Base-by-base conservation (phyloP, 2,888 invertebrate species). In the Nymphalis polychloros region DNA sequence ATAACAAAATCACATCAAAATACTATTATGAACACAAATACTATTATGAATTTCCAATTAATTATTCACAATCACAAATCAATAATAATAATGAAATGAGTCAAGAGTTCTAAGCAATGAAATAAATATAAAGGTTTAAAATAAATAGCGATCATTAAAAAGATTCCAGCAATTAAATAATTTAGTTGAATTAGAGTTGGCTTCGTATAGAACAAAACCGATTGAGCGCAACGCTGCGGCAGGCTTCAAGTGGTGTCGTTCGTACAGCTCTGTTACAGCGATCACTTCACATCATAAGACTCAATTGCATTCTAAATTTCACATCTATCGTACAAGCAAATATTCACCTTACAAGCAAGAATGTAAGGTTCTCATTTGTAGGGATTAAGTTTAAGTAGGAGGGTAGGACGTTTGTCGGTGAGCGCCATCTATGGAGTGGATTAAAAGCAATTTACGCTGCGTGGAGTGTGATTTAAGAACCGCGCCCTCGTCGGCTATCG, bases 361-460 rank as follows among this genome's bases (percentile, higher is more conserved):
- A 8, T 19, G 31, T 61, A 61, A 47, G 35, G 55, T 35, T 48
- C 61, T 13, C 53, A 49, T 35, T 55, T 4, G 55, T 13, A 8
- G 27, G 31, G 5, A 19, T 17, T 16, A 13, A 1, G 7, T 2
- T 17, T 4, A 31, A n/a, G 49, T 35, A 49, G 23, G 55, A 66
- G 69, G 53, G 66, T 23, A 46, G 75, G 77, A 76, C 81, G 83
- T 84, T 85, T 86, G 86, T 82, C 82, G 81, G 83, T 75, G 78
- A 81, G 76, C 80, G 82, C 83, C 84, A 83, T 87, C 83, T 83
- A 82, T 87, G 78, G 81, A 89, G 86, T 87, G 87, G 89, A 89
- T 89, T 88, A 88, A 85, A 85, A 88, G 89, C 85, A 87, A 89
- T 88, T 89, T 86, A 83, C 85, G 79, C 84, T 84, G 79, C 78